Base-by-base conservation (phyloP, 2,888 invertebrate genomes). In the Trissonchulus latispiculum region DNA sequence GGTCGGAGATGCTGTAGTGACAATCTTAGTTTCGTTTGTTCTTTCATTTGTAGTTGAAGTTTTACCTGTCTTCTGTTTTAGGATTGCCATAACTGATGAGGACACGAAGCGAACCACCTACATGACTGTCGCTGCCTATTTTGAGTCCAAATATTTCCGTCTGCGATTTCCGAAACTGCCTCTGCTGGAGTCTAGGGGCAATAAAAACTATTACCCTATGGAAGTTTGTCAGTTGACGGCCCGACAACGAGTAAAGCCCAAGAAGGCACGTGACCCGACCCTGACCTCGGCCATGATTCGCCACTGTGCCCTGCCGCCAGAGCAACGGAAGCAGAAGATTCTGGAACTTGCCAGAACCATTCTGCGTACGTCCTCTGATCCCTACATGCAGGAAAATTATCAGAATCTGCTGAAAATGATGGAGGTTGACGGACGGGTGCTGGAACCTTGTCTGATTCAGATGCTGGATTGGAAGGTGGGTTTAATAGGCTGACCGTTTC, bases 231-330 rank as follows among this genome's bases (percentile, higher is more conserved):
- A 23, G 48, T 8, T 48, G 8, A 48, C 48, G 23, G 69, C n/a
- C 28, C 31, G 36, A 35, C 69, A 68, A 36, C 69, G 69, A 35
- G 69, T 68, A 15, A 36, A 33, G 36, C 69, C 36, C 35, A 32
- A 23, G 36, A 68, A 68, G 36, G 36, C 36, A n/a, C 31, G 36
- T 15, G 69, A 68, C 36, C 2, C 69, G 23, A 33, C 31, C 15
- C 36, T 68, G 69, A 68, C 69, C n/a, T 68, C 69, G 36, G 69
- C 33, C 33, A 68, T 68, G 69, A 68, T 68, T 8, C 2, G n/a
- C 31, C 8, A 33, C 28, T 31, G 36, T 8, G 69, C 69, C n/a
- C 28, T 68, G 28, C 36, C 31, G 36, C 69, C 69, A n/a, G n/a
- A 68, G 36, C 2, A 33, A 68, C 69, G 69, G n/a, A n/a, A 15